Conservation (phyloP, 2,797 vertebrate genomes). For the Micromesistius poutassou region DNA sequence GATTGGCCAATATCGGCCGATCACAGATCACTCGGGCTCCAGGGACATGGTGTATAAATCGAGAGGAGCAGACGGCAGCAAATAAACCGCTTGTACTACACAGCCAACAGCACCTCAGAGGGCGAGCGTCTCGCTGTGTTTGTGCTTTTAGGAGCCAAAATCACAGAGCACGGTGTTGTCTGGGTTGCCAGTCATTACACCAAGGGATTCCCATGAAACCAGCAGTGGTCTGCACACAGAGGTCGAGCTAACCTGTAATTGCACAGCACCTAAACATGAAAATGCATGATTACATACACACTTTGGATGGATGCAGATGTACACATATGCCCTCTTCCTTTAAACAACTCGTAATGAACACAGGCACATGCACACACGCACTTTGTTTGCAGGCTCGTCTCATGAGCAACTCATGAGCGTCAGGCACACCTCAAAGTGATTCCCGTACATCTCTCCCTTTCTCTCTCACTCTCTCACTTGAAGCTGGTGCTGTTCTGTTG, state of each 20-base stretch:
- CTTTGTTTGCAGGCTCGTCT: slow-evolving; percentile 9
- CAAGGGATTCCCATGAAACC: slow-evolving; percentile 15
- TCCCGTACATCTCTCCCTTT: background rate
- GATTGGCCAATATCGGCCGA: too few species aligned
- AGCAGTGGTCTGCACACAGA: too few species aligned
- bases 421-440: slow-evolving; percentile 14
- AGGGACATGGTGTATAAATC: too few species aligned
- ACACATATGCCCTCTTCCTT: background rate
- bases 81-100: too few species aligned
- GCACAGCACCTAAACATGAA: too few species aligned
- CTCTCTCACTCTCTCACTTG: slow-evolving; percentile 7
- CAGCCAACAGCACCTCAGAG: too few species aligned
- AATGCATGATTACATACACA: background rate
- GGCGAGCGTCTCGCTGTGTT: too few species aligned
- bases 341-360: background rate
- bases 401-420: slow-evolving; percentile 14
- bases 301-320: background rate
- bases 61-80: too few species aligned
- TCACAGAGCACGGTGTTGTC: slow-evolving; percentile 26
- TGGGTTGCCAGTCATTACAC: slow-evolving; percentile 41
- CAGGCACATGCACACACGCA: background rate
- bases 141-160: background rate
- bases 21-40: too few species aligned
- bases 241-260: too few species aligned
- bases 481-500: background rate